These are phyloP conservation scores for Thaumatotibia leucotreta DNA, from an alignment of 1,140 invertebrate species.

Conservation along the genomic window DNA sequence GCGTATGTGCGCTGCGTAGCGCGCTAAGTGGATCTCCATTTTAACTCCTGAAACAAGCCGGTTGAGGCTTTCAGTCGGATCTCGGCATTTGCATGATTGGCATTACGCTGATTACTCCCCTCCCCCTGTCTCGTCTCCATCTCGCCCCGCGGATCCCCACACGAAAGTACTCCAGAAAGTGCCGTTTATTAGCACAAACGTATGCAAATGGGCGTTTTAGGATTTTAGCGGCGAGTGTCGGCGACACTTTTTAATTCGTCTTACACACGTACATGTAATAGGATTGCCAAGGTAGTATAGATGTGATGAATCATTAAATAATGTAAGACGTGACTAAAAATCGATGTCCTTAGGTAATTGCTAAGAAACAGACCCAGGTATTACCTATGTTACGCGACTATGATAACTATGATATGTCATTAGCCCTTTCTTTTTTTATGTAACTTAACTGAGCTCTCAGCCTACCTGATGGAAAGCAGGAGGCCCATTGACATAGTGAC, in stretches of 20 bases:
- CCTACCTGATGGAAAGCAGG: too few relatives aligned
- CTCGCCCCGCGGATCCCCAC: slow-evolving; percentile 24
- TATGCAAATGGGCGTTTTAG: slow-evolving; percentile 65
- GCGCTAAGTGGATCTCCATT: slow-evolving; percentile 73
- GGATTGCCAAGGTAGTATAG: not conserved
- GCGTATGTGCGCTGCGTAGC: slow-evolving; percentile 70
- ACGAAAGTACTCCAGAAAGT: slow-evolving; percentile 38
- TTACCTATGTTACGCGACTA: too few relatives aligned
- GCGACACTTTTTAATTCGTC: not conserved
- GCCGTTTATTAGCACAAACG: slow-evolving; percentile 38
- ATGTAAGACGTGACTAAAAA: too few relatives aligned
- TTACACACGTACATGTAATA: not conserved
- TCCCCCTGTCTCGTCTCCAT: slow-evolving; percentile 21
- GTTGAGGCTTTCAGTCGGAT: slow-evolving; percentile 73
- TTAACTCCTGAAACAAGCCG: slow-evolving; percentile 75
- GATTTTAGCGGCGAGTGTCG: slow-evolving; percentile 32
- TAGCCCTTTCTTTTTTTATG: too few relatives aligned
- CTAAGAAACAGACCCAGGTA: too few relatives aligned
- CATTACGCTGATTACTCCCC: slow-evolving; percentile 70
- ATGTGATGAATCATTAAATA: too few relatives aligned
- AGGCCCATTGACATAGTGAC: too few relatives aligned
- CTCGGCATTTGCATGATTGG: slow-evolving; percentile 75
- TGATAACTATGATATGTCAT: too few relatives aligned
- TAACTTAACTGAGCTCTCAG: too few relatives aligned
- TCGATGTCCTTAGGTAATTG: too few relatives aligned